A percentile compares a stretch with the other conserved stretches of the same genome.
Conservation (phyloP, 53 echinoderm and acorn worm genomes). For the Patiria pectinifera region DNA sequence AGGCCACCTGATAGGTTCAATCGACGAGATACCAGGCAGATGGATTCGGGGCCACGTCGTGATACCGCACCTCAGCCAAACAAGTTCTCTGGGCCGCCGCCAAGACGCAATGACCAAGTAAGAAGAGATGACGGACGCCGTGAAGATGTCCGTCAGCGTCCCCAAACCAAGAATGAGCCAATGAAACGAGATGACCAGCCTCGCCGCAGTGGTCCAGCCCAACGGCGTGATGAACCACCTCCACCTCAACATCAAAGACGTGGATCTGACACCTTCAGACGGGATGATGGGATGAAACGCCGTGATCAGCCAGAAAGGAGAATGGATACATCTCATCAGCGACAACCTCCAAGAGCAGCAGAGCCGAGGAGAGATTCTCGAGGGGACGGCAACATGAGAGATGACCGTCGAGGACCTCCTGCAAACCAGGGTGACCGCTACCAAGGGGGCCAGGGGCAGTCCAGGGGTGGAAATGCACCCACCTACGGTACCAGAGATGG, state of each 20-base stretch:
- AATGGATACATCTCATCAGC: conserved; percentile 43
- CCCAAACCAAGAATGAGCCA: conserved; percentile 50
- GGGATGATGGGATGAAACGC: conserved; percentile 60
- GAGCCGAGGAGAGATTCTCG: conserved; percentile 45
- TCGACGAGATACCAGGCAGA: conserved; percentile 57
- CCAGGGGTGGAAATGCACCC: conserved; percentile 33
- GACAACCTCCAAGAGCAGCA: conserved; percentile 5
- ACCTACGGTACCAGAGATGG: conserved; percentile 2
- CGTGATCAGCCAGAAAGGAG: conserved; percentile 55
- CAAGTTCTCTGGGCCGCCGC: conserved; percentile 63
- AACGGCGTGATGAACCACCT: conserved; percentile 47
- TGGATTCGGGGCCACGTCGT: conserved; percentile 49
- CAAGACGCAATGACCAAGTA: conserved; percentile 62
- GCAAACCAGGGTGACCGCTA: conserved; percentile 46
- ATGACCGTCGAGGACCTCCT: conserved; percentile 50
- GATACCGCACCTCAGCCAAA: conserved; percentile 23
- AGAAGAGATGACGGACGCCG: conserved; percentile 44
- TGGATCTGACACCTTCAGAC: conserved; percentile 57
- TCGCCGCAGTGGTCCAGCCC: conserved; percentile 58
- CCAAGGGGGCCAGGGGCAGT: conserved; percentile 54
- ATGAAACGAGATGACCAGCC: conserved; percentile 62
- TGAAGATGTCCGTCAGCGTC: conserved; percentile 47
- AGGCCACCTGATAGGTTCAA: conserved; percentile 68
- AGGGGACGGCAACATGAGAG: conserved; percentile 52
- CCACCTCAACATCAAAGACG: conserved; percentile 27